Percentiles rank a stretch among this genome's conserved stretches.
Evolutionary conservation across 2,888 invertebrate species (phyloP).

Genomic region (Caenorhabditis zanzibari): DNA sequence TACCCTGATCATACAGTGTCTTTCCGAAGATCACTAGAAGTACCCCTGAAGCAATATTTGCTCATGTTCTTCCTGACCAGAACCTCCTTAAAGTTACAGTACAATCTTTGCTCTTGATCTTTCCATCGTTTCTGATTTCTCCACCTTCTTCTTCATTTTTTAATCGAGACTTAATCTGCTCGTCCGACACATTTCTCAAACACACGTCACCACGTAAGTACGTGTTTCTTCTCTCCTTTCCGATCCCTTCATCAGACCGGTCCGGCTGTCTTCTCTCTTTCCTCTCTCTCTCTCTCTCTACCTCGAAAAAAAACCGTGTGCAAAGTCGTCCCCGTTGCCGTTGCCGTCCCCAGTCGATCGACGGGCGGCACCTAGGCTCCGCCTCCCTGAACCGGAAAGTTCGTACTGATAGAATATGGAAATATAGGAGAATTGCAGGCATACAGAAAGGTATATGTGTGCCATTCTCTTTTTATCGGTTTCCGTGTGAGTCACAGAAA

Average conservation of each 20-base stretch:
- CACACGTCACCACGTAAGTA: slow-evolving; percentile 43
- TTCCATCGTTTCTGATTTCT: slow-evolving; percentile 16
- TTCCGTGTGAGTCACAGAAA: slow-evolving; percentile 29
- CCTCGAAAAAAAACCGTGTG: slow-evolving; percentile 41
- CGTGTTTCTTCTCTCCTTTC: slow-evolving; percentile 15
- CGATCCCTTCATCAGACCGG: slow-evolving; percentile 21
- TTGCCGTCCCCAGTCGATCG: slow-evolving; percentile 8
- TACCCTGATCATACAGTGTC: no score
- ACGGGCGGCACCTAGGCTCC: slow-evolving; percentile 28
- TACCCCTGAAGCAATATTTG: no score
- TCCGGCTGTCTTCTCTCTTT: slow-evolving; percentile 16
- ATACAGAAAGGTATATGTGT: slow-evolving; percentile 43
- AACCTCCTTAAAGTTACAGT: neutral
- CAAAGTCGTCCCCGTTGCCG: slow-evolving; percentile 38
- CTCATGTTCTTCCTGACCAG: neutral
- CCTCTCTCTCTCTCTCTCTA: slow-evolving; percentile 25
- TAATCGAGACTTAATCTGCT: slow-evolving; percentile 49
- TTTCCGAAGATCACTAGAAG: no score
- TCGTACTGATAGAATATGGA: slow-evolving; percentile 28
- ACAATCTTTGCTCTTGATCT: slow-evolving; percentile 12
- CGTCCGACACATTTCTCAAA: slow-evolving; percentile 27
- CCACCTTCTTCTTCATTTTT: slow-evolving; percentile 11
- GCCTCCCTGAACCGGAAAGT: slow-evolving; percentile 59
- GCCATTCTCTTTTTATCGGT: slow-evolving; percentile 36
- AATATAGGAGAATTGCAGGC: slow-evolving; percentile 20